Evolutionary conservation across 2,797 vertebrate genomes (phyloP).

Genomic region (Mustela erminea): DNA sequence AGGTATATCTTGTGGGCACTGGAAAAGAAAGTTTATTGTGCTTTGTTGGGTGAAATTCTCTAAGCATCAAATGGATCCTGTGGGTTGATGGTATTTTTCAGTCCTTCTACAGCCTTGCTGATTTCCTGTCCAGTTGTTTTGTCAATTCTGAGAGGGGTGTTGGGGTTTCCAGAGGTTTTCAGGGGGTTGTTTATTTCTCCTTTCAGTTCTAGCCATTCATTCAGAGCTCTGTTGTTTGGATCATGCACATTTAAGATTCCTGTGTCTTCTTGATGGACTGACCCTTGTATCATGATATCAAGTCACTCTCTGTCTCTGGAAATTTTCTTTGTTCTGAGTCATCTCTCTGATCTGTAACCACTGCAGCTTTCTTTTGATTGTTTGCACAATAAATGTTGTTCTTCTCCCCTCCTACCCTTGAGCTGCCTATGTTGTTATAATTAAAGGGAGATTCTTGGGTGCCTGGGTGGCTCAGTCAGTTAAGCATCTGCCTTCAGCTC

Average conservation of each 20-base stretch:
- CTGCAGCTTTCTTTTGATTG: neutral
- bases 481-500: too few relatives aligned
- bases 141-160: neutral
- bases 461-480: too few relatives aligned
- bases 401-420: neutral
- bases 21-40: neutral
- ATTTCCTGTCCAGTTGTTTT: neutral
- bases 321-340: neutral
- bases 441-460: neutral
- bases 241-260: neutral
- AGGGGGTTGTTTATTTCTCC: neutral
- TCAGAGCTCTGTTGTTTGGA: neutral
- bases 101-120: neutral
- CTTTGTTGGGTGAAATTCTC: neutral
- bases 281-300: neutral
- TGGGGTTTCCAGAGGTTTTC: neutral
- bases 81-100: neutral
- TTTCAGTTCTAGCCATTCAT: neutral
- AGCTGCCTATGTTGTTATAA: neutral
- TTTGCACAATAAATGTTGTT: neutral
- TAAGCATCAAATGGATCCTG: neutral
- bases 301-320: neutral
- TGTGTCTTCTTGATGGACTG: neutral
- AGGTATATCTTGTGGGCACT: neutral
- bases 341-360: neutral